These are phyloP conservation scores for Phycodurus eques DNA, from an alignment of 2,113 vertebrate species.

Conservation along the genomic window DNA sequence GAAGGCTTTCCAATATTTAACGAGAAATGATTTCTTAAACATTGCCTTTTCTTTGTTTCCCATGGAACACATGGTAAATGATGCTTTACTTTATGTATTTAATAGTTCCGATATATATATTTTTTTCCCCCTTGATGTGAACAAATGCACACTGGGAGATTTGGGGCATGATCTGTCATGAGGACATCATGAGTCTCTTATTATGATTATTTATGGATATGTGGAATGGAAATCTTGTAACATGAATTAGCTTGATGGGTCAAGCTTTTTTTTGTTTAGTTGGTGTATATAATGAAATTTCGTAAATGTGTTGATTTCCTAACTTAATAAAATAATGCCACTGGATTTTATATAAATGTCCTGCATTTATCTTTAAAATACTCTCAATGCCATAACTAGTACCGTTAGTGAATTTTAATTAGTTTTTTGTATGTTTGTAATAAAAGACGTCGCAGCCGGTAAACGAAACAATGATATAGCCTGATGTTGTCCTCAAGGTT, in stretches of 20 bases:
- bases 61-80: conserved; percentile 65
- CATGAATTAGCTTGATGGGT: conserved; percentile 54
- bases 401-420: neutral
- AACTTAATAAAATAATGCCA: conserved; percentile 66
- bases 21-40: conserved; percentile 61
- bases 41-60: conserved; percentile 70
- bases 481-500: too few relatives aligned
- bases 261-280: conserved; percentile 53
- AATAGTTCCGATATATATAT: conserved; percentile 25
- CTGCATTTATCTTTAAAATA: neutral
- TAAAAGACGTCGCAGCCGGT: too few relatives aligned
- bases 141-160: conserved; percentile 36
- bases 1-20: conserved; percentile 48
- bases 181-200: conserved; percentile 32
- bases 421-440: too few relatives aligned
- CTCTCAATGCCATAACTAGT: neutral
- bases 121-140: conserved; percentile 30
- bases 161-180: conserved; percentile 22
- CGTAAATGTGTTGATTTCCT: conserved; percentile 67
- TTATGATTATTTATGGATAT: conserved; percentile 53
- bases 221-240: conserved; percentile 39
- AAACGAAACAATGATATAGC: too few relatives aligned
- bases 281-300: conserved; percentile 62
- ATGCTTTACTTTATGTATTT: conserved; percentile 39
- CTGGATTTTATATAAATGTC: conserved; percentile 38